These are phyloP conservation scores for Eumacrocentrus americanus DNA, from an alignment of 2,888 invertebrate genomes.

Conservation along the genomic window DNA sequence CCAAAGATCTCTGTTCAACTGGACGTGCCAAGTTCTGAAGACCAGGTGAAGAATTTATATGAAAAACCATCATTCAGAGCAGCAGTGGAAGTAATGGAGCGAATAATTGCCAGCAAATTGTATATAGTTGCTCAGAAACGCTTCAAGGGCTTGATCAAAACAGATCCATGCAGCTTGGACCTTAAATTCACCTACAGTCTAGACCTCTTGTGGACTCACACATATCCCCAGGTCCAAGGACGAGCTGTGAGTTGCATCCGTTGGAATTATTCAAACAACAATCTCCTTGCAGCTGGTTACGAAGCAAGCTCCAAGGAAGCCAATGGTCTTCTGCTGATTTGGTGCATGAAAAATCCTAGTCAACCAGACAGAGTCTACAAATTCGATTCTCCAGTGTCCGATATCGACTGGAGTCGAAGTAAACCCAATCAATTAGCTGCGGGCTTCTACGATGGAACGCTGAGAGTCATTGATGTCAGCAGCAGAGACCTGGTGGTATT, in stretches of 20 bases:
- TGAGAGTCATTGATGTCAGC: conserved; percentile 75
- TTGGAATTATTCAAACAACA: conserved; percentile 73
- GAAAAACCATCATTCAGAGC: conserved; percentile 65
- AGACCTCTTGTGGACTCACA: conserved; percentile 72
- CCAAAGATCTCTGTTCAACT: conserved; percentile 14
- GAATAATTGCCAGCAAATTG: conserved; percentile 74
- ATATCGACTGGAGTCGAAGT: conserved; percentile 72
- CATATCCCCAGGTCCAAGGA: conserved; percentile 61
- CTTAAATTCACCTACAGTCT: conserved; percentile 72
- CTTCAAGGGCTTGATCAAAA: conserved; percentile 70
- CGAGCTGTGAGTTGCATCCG: conserved; percentile 69
- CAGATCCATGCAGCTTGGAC: conserved; percentile 69
- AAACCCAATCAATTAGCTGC: conserved; percentile 77
- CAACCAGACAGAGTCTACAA: conserved; percentile 74
- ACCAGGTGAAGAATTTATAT: conserved; percentile 54
- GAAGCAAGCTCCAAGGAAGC: conserved; percentile 61
- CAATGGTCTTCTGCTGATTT: conserved; percentile 74
- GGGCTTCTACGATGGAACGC: conserved; percentile 76
- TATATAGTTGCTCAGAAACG: conserved; percentile 72
- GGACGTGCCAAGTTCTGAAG: conserved; percentile 49
- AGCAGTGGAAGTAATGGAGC: conserved; percentile 71
- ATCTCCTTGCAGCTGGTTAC: conserved; percentile 78
- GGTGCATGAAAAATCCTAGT: conserved; percentile 78
- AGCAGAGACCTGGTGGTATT: conserved; percentile 64
- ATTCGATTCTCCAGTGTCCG: conserved; percentile 71